A percentile compares a stretch with the other conserved stretches of the same genome.
Conservation (phyloP, 2,113 vertebrate genomes). For the Bubo bubo region DNA sequence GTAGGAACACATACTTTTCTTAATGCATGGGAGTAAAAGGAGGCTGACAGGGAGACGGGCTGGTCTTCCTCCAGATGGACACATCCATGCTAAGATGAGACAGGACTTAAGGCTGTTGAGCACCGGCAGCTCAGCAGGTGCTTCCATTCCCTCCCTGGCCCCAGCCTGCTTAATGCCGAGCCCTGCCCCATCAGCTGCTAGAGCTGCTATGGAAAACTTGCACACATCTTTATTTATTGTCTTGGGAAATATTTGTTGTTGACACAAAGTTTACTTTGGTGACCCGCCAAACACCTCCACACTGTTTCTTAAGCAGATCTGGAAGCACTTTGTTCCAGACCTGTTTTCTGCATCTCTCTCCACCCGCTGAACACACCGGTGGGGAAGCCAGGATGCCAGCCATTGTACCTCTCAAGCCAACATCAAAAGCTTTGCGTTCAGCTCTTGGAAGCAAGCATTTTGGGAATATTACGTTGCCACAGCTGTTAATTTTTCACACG, state of each 20-base stretch:
- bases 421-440: background rate
- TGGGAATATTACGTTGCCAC: background rate
- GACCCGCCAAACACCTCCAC: background rate
- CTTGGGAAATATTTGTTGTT: background rate
- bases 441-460: background rate
- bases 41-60: accelerated
- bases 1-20: accelerated
- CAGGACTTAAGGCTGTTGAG: background rate
- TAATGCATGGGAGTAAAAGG: background rate
- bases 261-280: background rate
- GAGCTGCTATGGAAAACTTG: background rate
- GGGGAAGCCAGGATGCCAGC: background rate
- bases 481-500: constrained; percentile 26
- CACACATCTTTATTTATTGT: background rate
- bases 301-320: background rate
- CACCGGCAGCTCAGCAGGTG: accelerated
- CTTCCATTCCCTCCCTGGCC: background rate
- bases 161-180: accelerated
- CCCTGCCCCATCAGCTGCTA: background rate
- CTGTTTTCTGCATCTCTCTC: background rate
- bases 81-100: background rate
- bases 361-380: accelerated
- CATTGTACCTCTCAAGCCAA: background rate
- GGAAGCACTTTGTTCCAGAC: background rate
- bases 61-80: background rate